Evolutionary conservation across 2,113 vertebrate species (phyloP).

Genomic region (Sporophila hypoxantha): DNA sequence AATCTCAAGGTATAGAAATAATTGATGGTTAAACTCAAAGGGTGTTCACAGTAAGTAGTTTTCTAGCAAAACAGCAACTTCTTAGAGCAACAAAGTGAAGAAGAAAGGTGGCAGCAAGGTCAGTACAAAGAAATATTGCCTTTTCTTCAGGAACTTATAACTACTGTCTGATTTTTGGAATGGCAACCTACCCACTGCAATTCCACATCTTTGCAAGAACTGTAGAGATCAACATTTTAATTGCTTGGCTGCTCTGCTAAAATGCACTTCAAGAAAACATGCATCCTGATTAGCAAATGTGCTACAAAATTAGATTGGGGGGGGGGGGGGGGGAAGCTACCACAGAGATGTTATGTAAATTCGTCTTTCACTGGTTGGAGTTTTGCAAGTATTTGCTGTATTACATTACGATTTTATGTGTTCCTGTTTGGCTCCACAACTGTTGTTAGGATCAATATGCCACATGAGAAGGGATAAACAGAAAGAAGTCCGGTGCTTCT

Average conservation of each 20-base stretch:
- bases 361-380: not conserved
- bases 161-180: constrained; percentile 51
- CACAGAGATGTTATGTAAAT: constrained; percentile 8
- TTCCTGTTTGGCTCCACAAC: not conserved
- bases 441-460: not conserved
- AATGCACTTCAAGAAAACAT: constrained; percentile 14
- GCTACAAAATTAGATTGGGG: constrained; percentile 1
- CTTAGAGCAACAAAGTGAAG: constrained; percentile 76
- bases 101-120: constrained; percentile 75
- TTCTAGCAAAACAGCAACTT: constrained; percentile 78
- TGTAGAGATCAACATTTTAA: constrained; percentile 35
- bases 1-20: constrained; percentile 68
- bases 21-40: constrained; percentile 76
- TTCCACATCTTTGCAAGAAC: constrained; percentile 28
- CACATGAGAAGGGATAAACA: constrained; percentile 4
- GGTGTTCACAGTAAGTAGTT: constrained; percentile 73
- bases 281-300: not conserved
- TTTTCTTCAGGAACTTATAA: constrained; percentile 56
- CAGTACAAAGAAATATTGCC: constrained; percentile 78
- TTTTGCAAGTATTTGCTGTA: constrained; percentile 50
- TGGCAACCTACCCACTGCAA: constrained; percentile 7
- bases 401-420: not conserved
- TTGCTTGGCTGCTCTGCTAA: constrained; percentile 37
- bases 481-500: not conserved
- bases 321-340: not conserved